A percentile compares a stretch with the other conserved stretches of the same genome.
Conservation (phyloP, 2,797 vertebrate species). For the Lacerta bilineata region DNA sequence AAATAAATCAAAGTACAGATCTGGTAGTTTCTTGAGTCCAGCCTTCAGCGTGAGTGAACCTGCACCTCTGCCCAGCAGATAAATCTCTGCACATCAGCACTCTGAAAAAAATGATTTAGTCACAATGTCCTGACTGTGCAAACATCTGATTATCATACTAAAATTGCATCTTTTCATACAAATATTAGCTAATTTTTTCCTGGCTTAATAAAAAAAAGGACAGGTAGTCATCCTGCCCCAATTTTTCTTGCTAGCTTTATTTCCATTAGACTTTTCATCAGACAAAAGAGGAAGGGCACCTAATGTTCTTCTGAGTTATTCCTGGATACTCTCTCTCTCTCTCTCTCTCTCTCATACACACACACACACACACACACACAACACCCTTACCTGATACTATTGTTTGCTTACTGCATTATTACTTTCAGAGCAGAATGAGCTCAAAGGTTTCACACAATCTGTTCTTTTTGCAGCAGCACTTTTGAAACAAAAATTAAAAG, state of each 20-base stretch:
- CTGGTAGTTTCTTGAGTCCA: conserved; percentile 72
- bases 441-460: conserved; percentile 50
- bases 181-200: conserved; percentile 81
- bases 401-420: conserved; percentile 39
- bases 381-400: too few relatives aligned
- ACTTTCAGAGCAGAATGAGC: conserved; percentile 66
- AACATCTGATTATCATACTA: conserved; percentile 85
- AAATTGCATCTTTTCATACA: conserved; percentile 82
- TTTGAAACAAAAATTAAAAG: conserved; percentile 36
- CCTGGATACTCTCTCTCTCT: conserved; percentile 50
- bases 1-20: conserved; percentile 60
- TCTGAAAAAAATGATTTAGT: conserved; percentile 80
- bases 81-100: conserved; percentile 80
- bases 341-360: too few relatives aligned
- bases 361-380: too few relatives aligned
- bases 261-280: conserved; percentile 74
- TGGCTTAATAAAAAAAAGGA: conserved; percentile 79
- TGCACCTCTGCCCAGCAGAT: conserved; percentile 74
- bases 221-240: conserved; percentile 68
- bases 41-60: conserved; percentile 77
- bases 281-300: conserved; percentile 75
- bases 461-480: conserved; percentile 61
- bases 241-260: conserved; percentile 74
- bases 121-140: conserved; percentile 83
- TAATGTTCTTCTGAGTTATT: conserved; percentile 73